Base-by-base conservation (phyloP, 2,797 vertebrate genomes). In the Pseudochaenichthys georgianus region DNA sequence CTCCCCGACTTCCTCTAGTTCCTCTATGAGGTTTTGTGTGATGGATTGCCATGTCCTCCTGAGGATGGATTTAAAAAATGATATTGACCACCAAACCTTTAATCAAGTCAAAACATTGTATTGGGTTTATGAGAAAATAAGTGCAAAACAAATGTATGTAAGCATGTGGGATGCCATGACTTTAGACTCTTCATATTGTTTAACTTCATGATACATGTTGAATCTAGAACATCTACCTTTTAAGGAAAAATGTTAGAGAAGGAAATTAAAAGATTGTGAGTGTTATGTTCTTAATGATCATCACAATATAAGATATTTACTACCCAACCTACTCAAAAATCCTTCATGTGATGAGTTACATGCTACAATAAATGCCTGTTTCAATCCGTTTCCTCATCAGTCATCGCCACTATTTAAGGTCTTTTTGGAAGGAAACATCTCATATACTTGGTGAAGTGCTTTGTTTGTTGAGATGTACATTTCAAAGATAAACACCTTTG, bases 381-480 rank as follows among this genome's bases (percentile, higher is more conserved):
- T 55, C 41, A 64, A 73, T 59, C 13, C 48, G 57, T 70, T 70
- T 80, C 55, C 16, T 38, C 31, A 12, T 58, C 55, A 75, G 66
- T 62, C 31, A 38, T n/a, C 41, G 3, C 19, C 51, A 3, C 46
- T 52, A 65, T 67, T 80, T 76, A 71, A 67, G n/a, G 47, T 60
- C 41, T 73, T 4, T 68, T 34, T 51, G 17, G 16, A 67, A 67
- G 67, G 66, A 83, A 87, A 64, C 73, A 58, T 77, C 45, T 71
- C 23, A 16, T 54, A 61, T 48, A 31, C 59, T 43, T 69, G 17
- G 62, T 79, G 65, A 79, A 84, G 75, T 77, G 66, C 42, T 68
- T 77, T 81, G 73, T 79, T 87, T 81, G 79, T 79, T 79, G 69
- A 80, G 78, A 78, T 64, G 76, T 59, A 54, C 28, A 65, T 82